A percentile compares a stretch with the other conserved stretches of the same genome.
Evolutionary conservation across 2,113 vertebrate genomes (phyloP).

Genomic region (Orthonyx spaldingii): DNA sequence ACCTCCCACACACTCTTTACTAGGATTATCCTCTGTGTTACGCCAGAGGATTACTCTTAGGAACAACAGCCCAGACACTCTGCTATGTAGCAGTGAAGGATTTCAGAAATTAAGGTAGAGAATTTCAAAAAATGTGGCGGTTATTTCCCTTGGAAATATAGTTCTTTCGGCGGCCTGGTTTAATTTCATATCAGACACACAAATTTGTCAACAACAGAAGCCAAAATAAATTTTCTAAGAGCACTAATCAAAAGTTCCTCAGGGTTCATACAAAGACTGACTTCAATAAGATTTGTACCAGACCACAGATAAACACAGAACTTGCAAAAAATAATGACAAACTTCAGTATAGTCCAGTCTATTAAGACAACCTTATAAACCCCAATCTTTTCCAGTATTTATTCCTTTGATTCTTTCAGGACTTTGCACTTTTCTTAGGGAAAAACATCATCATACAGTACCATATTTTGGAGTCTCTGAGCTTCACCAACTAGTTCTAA

Average conservation of each 20-base stretch:
- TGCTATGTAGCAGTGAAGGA: background rate
- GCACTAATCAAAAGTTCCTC: background rate
- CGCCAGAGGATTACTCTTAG: background rate
- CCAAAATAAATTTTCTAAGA: background rate
- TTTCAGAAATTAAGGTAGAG: background rate
- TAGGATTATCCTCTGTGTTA: background rate
- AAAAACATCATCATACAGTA: background rate
- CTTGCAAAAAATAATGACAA: background rate
- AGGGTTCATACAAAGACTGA: background rate
- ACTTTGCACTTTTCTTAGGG: background rate
- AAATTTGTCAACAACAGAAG: background rate
- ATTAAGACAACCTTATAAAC: background rate
- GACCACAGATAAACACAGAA: background rate
- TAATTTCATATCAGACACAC: background rate
- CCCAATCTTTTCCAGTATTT: background rate
- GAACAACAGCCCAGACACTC: background rate
- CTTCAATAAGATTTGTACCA: background rate
- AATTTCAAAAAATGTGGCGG: background rate
- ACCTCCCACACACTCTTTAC: background rate
- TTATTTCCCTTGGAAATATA: background rate
- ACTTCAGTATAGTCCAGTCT: background rate
- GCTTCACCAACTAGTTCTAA: background rate
- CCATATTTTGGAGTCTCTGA: fast-evolving
- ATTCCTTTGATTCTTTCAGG: background rate
- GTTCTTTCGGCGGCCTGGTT: background rate